phyloP scores from a whole-genome alignment of 2,888 invertebrate species.

The Drosophila anomelani region DNA sequence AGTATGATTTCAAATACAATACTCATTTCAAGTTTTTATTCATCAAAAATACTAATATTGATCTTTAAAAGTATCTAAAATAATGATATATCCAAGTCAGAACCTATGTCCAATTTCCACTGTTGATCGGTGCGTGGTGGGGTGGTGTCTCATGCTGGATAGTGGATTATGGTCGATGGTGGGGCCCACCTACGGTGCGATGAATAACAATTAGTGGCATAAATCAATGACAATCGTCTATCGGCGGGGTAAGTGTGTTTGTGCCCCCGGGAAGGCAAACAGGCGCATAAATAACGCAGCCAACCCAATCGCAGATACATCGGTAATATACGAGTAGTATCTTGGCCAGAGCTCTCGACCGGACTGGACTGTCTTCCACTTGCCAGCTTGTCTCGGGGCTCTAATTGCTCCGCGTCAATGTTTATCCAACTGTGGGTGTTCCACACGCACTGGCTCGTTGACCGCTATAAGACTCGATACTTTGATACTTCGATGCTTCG shows the following conservation, averaged over 20 bases:
- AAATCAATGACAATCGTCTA: constrained; percentile 69
- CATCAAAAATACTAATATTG: too few species aligned
- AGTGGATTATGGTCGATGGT: constrained; percentile 26
- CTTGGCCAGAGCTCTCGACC: constrained; percentile 16
- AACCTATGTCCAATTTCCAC: neutral
- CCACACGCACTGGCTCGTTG: constrained; percentile 64
- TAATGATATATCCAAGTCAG: too few species aligned
- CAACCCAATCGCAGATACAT: constrained; percentile 25
- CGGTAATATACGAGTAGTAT: constrained; percentile 13
- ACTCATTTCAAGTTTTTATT: too few species aligned
- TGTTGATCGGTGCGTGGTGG: constrained; percentile 5
- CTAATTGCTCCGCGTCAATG: constrained; percentile 74
- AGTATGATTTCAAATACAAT: too few species aligned
- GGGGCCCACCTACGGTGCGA: constrained; percentile 68
- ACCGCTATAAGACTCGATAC: constrained; percentile 61
- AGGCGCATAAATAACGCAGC: constrained; percentile 64
- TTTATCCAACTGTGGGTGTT: constrained; percentile 75
- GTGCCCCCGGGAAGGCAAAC: constrained; percentile 60
- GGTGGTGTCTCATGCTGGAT: constrained; percentile 12
- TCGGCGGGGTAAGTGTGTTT: constrained; percentile 34
- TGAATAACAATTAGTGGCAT: constrained; percentile 75
- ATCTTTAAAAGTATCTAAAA: neutral
- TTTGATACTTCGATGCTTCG: constrained; percentile 23
- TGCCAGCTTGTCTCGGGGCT: constrained; percentile 59
- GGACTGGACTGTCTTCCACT: constrained; percentile 43